phyloP scores from a whole-genome alignment of 2,797 vertebrate genomes.

The Clarias fuscus region DNA sequence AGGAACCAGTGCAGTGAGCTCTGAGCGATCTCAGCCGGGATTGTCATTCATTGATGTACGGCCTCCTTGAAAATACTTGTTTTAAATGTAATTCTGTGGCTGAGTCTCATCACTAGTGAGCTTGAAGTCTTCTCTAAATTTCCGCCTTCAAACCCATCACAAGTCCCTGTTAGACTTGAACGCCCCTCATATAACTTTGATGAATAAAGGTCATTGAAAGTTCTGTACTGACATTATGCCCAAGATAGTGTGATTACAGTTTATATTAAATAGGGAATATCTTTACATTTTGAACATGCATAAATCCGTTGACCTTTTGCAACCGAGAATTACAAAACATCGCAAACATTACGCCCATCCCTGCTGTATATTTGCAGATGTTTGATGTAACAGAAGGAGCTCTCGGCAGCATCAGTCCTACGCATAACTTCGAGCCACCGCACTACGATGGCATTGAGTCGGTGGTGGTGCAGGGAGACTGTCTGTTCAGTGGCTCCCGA shows the following conservation, averaged over 20 bases:
- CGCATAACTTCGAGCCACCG: slow-evolving; percentile 95
- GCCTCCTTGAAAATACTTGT: too few species aligned
- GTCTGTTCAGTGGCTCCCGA: slow-evolving; percentile 93
- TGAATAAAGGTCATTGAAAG: neutral
- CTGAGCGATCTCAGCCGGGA: too few species aligned
- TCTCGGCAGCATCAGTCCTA: slow-evolving; percentile 86
- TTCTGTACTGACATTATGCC: neutral
- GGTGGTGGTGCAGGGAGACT: slow-evolving; percentile 88
- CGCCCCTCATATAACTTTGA: neutral
- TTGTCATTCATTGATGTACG: too few species aligned
- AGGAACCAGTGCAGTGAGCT: too few species aligned
- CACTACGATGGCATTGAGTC: slow-evolving; percentile 98
- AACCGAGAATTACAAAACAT: neutral
- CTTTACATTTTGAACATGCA: neutral
- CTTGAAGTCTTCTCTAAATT: too few species aligned
- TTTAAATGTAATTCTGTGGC: too few species aligned
- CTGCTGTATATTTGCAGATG: slow-evolving; percentile 75
- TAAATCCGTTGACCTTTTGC: neutral
- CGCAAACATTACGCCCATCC: neutral
- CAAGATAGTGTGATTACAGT: neutral
- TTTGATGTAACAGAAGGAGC: slow-evolving; percentile 94
- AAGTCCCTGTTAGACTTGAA: too few species aligned
- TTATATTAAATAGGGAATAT: neutral
- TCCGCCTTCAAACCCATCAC: too few species aligned
- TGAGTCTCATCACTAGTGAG: too few species aligned